phyloP scores from a whole-genome alignment of 2,888 invertebrate species.

The Keiferia lycopersicella region DNA sequence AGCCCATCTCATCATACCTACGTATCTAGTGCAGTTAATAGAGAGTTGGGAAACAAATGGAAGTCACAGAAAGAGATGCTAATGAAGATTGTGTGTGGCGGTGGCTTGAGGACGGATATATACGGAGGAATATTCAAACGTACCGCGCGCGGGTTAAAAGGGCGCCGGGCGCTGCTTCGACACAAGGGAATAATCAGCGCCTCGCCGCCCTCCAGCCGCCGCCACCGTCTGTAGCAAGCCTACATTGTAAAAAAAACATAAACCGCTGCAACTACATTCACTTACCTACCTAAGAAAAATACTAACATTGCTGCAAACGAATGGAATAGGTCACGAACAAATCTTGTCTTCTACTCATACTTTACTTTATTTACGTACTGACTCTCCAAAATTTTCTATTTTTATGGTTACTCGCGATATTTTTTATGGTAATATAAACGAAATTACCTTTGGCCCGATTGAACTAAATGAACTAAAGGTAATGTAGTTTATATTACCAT shows the following conservation, averaged over 20 bases:
- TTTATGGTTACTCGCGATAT: too few relatives aligned
- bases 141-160: neutral
- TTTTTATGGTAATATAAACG: too few relatives aligned
- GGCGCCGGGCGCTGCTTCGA: neutral
- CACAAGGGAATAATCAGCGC: conserved; percentile 22
- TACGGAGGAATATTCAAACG: conserved; percentile 11
- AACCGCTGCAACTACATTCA: too few relatives aligned
- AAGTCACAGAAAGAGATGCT: conserved; percentile 39
- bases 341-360: too few relatives aligned
- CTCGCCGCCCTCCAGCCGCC: neutral
- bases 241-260: neutral
- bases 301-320: too few relatives aligned
- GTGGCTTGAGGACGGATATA: conserved; percentile 25
- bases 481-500: too few relatives aligned
- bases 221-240: neutral
- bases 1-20: neutral
- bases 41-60: conserved; percentile 32
- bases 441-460: too few relatives aligned
- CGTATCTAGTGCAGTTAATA: neutral
- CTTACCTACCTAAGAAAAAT: too few relatives aligned
- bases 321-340: too few relatives aligned
- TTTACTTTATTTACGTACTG: too few relatives aligned
- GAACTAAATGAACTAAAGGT: too few relatives aligned
- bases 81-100: conserved; percentile 47
- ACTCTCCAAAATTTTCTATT: too few relatives aligned